A percentile compares a stretch with the other conserved stretches of the same genome.
Conservation (phyloP, 2,113 vertebrate genomes). For the Leptocoma aspasia region DNA sequence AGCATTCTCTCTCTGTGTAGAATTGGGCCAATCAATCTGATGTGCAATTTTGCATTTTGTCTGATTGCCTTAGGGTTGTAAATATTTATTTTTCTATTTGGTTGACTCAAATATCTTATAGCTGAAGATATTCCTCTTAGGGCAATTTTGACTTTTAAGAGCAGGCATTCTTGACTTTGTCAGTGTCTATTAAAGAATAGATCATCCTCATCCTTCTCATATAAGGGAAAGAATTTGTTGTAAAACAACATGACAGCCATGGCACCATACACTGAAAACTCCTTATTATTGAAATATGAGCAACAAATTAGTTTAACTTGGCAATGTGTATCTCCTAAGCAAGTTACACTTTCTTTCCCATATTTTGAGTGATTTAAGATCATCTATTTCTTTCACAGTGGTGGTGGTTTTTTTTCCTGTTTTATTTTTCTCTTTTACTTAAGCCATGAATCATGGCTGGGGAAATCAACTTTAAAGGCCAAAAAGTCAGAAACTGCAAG, state of each 20-base stretch:
- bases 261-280: not conserved
- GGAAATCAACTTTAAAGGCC: not conserved
- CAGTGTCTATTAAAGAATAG: slow-evolving; percentile 7
- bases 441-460: not conserved
- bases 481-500: not conserved
- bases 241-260: not conserved
- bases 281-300: not conserved
- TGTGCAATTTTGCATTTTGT: slow-evolving; percentile 16
- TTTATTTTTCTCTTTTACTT: not conserved
- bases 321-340: not conserved
- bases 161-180: slow-evolving; percentile 16
- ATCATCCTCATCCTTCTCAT: not conserved
- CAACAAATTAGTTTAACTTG: not conserved
- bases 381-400: not conserved
- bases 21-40: not conserved
- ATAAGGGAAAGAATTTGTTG: not conserved
- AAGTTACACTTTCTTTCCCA: not conserved
- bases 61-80: slow-evolving; percentile 1
- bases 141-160: slow-evolving; percentile 25
- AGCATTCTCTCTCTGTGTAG: not conserved
- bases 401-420: fast-evolving
- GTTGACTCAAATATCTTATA: not conserved
- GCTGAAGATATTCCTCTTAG: not conserved
- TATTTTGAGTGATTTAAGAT: not conserved
- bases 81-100: slow-evolving; percentile 31